phyloP scores from a whole-genome alignment of 2,888 invertebrate species.

The Siphlonurus alternatus region DNA sequence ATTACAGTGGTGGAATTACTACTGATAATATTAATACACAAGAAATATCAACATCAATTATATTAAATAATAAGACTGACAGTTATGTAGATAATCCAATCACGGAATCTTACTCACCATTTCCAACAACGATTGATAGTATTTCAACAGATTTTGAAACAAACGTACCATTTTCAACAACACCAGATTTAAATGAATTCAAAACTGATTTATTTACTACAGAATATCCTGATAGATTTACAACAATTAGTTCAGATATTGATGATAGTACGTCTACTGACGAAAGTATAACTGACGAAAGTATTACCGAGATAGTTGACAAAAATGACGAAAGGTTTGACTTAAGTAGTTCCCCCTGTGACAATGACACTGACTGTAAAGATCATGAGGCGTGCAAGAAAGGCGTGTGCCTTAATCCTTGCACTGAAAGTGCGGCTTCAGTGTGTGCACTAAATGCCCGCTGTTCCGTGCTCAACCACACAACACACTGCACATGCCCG shows the following conservation, averaged over 20 bases:
- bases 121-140: background rate
- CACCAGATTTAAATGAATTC: background rate
- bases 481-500: conserved; percentile 43
- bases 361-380: conserved; percentile 42
- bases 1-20: too few species aligned
- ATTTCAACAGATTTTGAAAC: background rate
- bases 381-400: conserved; percentile 42
- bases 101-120: too few species aligned
- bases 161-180: background rate
- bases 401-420: conserved; percentile 46
- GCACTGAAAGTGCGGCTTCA: conserved; percentile 27
- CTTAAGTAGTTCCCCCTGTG: conserved; percentile 27
- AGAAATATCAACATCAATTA: too few species aligned
- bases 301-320: background rate
- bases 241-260: too few species aligned
- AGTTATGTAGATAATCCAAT: too few species aligned
- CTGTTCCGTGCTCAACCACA: conserved; percentile 44
- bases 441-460: conserved; percentile 41
- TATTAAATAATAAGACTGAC: too few species aligned
- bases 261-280: too few species aligned
- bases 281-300: background rate
- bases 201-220: too few species aligned
- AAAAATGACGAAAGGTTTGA: background rate
- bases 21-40: too few species aligned
- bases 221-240: too few species aligned